phyloP scores from a whole-genome alignment of 2,888 invertebrate genomes.

The Coremacera marginata region DNA sequence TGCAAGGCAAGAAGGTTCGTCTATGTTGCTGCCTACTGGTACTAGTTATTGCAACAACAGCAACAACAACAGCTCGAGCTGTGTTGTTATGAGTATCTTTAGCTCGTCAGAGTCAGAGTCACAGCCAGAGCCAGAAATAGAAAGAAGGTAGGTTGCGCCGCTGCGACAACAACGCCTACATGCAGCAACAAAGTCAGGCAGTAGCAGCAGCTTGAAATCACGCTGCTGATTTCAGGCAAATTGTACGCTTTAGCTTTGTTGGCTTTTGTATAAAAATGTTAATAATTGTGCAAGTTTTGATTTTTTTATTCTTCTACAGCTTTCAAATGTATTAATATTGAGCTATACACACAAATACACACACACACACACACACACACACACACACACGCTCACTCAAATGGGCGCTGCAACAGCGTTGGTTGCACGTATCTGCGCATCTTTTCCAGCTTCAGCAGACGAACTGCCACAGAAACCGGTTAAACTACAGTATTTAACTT shows the following conservation, averaged over 20 bases:
- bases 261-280: neutral
- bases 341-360: constrained; percentile 11
- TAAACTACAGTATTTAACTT: neutral
- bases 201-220: neutral
- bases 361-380: constrained; percentile 5
- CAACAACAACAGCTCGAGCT: neutral
- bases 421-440: neutral
- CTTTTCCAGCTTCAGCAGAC: neutral
- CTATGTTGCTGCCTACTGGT: constrained; percentile 15
- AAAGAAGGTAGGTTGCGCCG: constrained; percentile 32
- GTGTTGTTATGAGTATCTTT: too few species aligned
- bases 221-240: neutral
- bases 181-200: constrained; percentile 22
- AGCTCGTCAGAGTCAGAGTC: neutral
- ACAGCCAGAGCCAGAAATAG: constrained; percentile 48
- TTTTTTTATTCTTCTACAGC: neutral
- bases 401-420: constrained; percentile 18
- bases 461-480: neutral
- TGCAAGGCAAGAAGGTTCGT: neutral
- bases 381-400: constrained; percentile 15
- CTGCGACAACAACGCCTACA: constrained; percentile 43
- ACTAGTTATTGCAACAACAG: constrained; percentile 5
- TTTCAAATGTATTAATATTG: neutral
- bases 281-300: neutral
- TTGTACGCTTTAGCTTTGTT: constrained; percentile 7